Conservation (phyloP, 2,888 invertebrate species). For the Nomada flava region DNA sequence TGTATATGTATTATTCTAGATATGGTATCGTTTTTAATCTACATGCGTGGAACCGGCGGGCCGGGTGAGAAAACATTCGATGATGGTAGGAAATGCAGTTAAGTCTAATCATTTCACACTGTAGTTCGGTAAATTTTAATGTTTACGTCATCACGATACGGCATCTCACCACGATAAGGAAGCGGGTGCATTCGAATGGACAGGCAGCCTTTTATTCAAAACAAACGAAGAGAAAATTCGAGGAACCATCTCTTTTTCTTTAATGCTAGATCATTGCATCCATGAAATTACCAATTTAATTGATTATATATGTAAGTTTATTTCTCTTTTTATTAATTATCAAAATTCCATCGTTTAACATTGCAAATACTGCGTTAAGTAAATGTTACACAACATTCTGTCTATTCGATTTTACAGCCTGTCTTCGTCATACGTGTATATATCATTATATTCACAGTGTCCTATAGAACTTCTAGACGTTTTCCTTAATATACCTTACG, state of each 20-base stretch:
- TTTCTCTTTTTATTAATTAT: neutral
- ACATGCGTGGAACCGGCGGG: constrained; percentile 72
- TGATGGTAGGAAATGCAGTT: constrained; percentile 54
- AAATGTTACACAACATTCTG: constrained; percentile 40
- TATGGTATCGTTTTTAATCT: constrained; percentile 63
- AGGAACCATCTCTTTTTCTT: constrained; percentile 31
- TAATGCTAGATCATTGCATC: constrained; percentile 4
- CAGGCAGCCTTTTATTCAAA: constrained; percentile 24
- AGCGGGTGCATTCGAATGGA: constrained; percentile 49
- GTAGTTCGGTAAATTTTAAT: constrained; percentile 49
- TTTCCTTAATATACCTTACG: constrained; percentile 58
- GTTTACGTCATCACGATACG: constrained; percentile 40
- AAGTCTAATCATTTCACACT: constrained; percentile 52
- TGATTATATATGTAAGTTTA: neutral
- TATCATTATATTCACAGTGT: constrained; percentile 64
- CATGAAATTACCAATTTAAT: neutral
- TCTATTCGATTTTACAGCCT: constrained; percentile 57
- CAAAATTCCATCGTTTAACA: constrained; percentile 6
- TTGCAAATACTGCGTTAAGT: neutral
- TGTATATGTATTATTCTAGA: constrained; percentile 64
- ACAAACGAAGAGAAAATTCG: constrained; percentile 7
- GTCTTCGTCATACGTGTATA: constrained; percentile 64
- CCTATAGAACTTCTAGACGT: constrained; percentile 65
- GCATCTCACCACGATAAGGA: constrained; percentile 40
- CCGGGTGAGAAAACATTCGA: constrained; percentile 68